Base-by-base conservation (phyloP, 2,113 vertebrate genomes). In the Ariopsis seemanni region DNA sequence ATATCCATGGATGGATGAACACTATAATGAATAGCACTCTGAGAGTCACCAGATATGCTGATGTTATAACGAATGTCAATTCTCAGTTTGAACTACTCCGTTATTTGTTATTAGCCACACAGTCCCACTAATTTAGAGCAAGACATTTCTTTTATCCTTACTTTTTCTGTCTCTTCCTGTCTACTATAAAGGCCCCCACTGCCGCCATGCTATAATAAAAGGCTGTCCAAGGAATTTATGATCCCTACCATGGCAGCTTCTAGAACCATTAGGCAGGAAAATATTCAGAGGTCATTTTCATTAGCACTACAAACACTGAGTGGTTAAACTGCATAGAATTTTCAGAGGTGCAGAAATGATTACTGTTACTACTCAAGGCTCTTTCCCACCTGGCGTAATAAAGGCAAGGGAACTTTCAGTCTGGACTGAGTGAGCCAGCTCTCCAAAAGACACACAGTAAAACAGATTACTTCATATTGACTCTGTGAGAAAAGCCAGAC, bases 271-370 rank as follows among this genome's bases (percentile, higher is more conserved):
- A 85, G 67, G 67, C 9, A 82, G 72, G 30, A 85, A 89, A 75
- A 75, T 53, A 84, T 77, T 83, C 27, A 78, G 81, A 55, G 86
- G 67, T 86, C 85, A 87, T 90, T 89, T 90, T 88, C 79, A 89
- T 86, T 85, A 89, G 62, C 20, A 22, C 82, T 34, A 72, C 77
- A 20, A 86, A 63, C 20, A 82, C 27, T 42, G 58, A 84, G 58
- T 83, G 17, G 63, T 58, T 65, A 82, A 83, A 79, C 58, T 25
- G 27, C 34, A 42, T 58, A 18, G 58, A 15, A 22, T 58, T 34
- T 71, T 55, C 27, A 48, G 2, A 74, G 52, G 42, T 79, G 72
- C 25, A 83, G 75, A 83, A 79, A 55, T 22, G 34, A 86, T 58
- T 12, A 20, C 65, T 57, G 17, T 74, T 78, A 69, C 18, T 15